Evolutionary conservation across 2,888 invertebrate genomes (phyloP).

Genomic region (Hemaris fuciformis): DNA sequence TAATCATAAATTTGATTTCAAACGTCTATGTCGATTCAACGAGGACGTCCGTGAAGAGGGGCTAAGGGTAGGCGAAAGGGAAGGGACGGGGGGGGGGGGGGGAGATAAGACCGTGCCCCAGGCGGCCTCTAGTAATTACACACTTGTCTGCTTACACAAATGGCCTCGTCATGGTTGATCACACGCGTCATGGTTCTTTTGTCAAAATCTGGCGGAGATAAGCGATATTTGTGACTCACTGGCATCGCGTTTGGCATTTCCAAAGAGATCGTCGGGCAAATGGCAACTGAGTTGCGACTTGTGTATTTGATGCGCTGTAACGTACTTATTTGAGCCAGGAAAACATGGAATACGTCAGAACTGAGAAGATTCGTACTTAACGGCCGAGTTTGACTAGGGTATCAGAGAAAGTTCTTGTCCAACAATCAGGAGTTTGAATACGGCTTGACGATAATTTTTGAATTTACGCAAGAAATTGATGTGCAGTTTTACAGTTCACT

Average conservation of each 20-base stretch:
- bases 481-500: too few species aligned
- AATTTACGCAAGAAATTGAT: too few species aligned
- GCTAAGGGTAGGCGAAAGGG: background rate
- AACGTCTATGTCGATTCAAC: background rate
- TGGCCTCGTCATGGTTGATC: background rate
- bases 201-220: background rate
- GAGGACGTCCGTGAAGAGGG: background rate
- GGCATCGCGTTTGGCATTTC: too few species aligned
- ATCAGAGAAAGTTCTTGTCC: too few species aligned
- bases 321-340: too few species aligned
- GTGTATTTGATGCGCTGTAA: too few species aligned
- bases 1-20: background rate
- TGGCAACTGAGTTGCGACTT: background rate
- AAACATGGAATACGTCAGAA: too few species aligned
- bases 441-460: too few species aligned
- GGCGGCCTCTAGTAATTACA: slow-evolving; percentile 4
- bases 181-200: background rate
- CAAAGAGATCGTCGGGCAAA: background rate
- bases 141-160: slow-evolving; percentile 1
- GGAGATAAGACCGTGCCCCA: background rate
- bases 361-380: too few species aligned
- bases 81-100: background rate
- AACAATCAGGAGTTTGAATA: too few species aligned
- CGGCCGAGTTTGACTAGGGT: too few species aligned
- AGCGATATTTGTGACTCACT: background rate